These are phyloP conservation scores for Terrapene triunguis DNA, from an alignment of 2,113 vertebrate genomes.

Conservation along the genomic window DNA sequence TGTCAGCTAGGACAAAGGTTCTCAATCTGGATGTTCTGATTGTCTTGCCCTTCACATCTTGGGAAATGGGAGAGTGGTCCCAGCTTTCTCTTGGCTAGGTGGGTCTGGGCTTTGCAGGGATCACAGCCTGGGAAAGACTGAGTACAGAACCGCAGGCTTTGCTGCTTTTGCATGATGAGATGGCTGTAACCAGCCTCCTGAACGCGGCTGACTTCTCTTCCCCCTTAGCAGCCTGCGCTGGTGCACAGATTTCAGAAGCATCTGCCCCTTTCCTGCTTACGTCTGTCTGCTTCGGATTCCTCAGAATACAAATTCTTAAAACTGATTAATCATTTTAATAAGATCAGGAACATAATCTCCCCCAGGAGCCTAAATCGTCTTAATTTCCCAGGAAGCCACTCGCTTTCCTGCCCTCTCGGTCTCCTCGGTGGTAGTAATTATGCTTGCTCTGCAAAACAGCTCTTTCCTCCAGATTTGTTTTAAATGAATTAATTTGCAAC, in stretches of 20 bases:
- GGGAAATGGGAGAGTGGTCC: background rate
- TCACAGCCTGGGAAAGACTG: background rate
- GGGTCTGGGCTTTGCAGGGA: background rate
- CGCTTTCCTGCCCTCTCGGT: background rate
- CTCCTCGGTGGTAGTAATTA: background rate
- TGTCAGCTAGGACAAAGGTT: background rate
- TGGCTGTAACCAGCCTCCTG: background rate
- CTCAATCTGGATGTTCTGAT: background rate
- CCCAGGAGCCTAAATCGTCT: background rate
- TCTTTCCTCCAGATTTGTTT: background rate
- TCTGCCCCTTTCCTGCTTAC: background rate
- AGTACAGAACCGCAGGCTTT: background rate
- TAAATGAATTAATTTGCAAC: constrained; percentile 12
- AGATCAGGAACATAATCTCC: background rate
- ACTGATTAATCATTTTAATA: background rate
- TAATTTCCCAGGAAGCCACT: background rate
- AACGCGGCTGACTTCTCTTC: background rate
- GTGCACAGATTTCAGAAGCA: background rate
- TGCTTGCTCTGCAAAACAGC: background rate
- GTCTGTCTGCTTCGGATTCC: background rate
- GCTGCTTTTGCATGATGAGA: background rate
- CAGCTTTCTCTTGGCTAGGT: background rate
- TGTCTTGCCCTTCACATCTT: background rate
- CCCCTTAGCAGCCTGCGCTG: background rate
- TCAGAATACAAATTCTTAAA: background rate